A percentile compares a stretch with the other conserved stretches of the same genome.
These are phyloP conservation scores for Sternarchorhynchus goeldii DNA, from an alignment of 2,797 vertebrate genomes.

Conservation along the genomic window DNA sequence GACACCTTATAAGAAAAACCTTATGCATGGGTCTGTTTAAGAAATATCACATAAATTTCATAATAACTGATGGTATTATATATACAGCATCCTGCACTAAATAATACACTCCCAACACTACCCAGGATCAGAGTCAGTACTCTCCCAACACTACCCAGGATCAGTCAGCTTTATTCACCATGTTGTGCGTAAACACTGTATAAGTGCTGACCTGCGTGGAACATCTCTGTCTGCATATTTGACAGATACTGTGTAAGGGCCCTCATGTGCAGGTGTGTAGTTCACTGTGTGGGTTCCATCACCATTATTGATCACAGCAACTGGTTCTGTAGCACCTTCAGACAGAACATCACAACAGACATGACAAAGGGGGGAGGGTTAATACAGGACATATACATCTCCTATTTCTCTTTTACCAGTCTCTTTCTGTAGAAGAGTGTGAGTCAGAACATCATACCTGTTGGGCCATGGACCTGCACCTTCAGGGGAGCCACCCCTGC, in stretches of 20 bases:
- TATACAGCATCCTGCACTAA: too few species aligned
- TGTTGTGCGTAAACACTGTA: not conserved
- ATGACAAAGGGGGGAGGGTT: not conserved
- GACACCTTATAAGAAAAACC: not conserved
- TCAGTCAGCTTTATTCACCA: too few species aligned
- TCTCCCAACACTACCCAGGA: too few species aligned
- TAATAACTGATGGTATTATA: too few species aligned
- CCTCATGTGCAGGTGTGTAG: slow-evolving; percentile 89
- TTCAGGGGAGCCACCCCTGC: slow-evolving; percentile 88
- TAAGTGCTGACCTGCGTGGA: slow-evolving; percentile 84
- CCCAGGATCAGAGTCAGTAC: too few species aligned
- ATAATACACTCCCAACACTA: too few species aligned
- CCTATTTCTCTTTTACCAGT: not conserved
- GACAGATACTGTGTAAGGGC: slow-evolving; percentile 90
- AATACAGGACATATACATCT: not conserved
- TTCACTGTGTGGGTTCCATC: slow-evolving; percentile 91
- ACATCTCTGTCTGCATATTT: slow-evolving; percentile 93
- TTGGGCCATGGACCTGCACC: slow-evolving; percentile 86
- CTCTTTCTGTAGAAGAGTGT: not conserved
- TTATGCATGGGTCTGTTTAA: not conserved
- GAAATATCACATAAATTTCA: too few species aligned
- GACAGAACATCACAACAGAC: slow-evolving; percentile 22
- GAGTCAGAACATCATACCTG: slow-evolving; percentile 72
- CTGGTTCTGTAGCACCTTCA: slow-evolving; percentile 85
- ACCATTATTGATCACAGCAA: slow-evolving; percentile 88